These are phyloP conservation scores for honey bee (Apis mellifera) DNA, from an alignment of 1,140 invertebrate genomes.

Conservation along the genomic window Amel_HAv3.1 CM009931.2:2555001-2555500, in stretches of 20 bases:
- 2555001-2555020: background rate
- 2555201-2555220: conserved; percentile 70
- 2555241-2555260: conserved; percentile 76
- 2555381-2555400: background rate
- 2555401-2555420: no score
- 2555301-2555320: conserved; percentile 43
- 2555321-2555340: conserved; percentile 12
- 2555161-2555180: conserved; percentile 77
- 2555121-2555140: conserved; percentile 42
- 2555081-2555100: background rate
- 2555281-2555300: conserved; percentile 56
- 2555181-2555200: conserved; percentile 78
- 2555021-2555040: background rate
- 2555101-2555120: conserved; percentile 44
- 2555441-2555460: no score
- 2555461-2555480: no score
- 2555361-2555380: conserved; percentile 3
- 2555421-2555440: no score
- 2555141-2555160: conserved; percentile 51
- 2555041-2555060: background rate
- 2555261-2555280: conserved; percentile 74
- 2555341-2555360: conserved; percentile 20
- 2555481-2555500: no score
- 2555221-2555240: conserved; percentile 63
- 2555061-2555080: background rate